A percentile compares a stretch with the other conserved stretches of the same genome.
These are phyloP conservation scores for Periphyllus acericola DNA, from an alignment of 2,888 invertebrate species.

Conservation along the genomic window DNA sequence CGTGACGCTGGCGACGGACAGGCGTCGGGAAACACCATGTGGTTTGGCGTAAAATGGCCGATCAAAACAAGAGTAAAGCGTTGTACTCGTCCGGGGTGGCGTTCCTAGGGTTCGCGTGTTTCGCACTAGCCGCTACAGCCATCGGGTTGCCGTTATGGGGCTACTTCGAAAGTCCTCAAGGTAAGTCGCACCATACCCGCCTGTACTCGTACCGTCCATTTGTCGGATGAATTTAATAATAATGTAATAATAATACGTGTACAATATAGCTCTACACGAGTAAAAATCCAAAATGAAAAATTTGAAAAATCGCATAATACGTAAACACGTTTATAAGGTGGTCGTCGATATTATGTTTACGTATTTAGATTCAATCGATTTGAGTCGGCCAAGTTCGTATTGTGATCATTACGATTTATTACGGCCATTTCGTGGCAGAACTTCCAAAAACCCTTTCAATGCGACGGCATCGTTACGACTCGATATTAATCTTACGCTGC, in stretches of 20 bases:
- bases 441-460: slow-evolving; percentile 1
- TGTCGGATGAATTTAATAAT: no score
- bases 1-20: slow-evolving; percentile 15
- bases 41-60: slow-evolving; percentile 68
- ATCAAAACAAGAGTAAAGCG: slow-evolving; percentile 70
- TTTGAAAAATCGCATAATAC: no score
- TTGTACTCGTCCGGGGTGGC: slow-evolving; percentile 77
- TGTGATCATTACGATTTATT: neutral
- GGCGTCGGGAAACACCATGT: slow-evolving; percentile 61
- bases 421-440: neutral
- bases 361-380: neutral
- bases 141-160: slow-evolving; percentile 89
- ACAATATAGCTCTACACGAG: no score
- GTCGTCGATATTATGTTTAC: no score
- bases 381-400: neutral
- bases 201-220: no score
- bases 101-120: slow-evolving; percentile 79
- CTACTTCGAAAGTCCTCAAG: slow-evolving; percentile 79
- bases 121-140: slow-evolving; percentile 83
- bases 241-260: no score
- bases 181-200: no score
- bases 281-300: no score
- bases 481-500: neutral
- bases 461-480: neutral
- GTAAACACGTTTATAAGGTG: no score